Evolutionary conservation across 2,113 vertebrate species (phyloP).

Genomic region (Platanista minor): DNA sequence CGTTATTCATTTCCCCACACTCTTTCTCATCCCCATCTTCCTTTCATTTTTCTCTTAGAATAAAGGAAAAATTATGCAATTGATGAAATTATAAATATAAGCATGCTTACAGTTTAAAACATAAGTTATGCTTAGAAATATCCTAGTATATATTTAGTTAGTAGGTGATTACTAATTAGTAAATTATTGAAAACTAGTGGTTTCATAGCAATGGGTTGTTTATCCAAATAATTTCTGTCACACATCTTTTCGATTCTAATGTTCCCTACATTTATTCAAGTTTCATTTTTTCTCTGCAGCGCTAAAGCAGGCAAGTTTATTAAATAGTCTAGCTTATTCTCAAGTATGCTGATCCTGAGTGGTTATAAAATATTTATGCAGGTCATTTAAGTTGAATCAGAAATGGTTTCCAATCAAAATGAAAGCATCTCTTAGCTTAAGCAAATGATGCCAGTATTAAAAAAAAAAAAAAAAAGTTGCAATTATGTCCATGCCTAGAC

Average conservation of each 20-base stretch:
- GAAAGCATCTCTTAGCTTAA: constrained; percentile 58
- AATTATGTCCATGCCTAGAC: neutral
- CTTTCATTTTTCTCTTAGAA: neutral
- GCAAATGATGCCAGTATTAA: neutral
- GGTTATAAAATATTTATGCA: constrained; percentile 76
- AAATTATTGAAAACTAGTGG: neutral
- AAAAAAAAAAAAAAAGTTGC: neutral
- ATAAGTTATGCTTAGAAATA: neutral
- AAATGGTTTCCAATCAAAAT: constrained; percentile 56
- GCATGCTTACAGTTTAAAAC: neutral
- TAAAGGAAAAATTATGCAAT: neutral
- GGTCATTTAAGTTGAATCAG: constrained; percentile 70
- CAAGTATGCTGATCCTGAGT: constrained; percentile 66
- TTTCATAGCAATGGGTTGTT: neutral
- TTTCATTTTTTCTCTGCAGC: neutral
- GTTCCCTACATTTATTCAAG: neutral
- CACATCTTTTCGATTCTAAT: neutral
- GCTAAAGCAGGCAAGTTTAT: neutral
- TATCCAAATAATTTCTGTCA: neutral
- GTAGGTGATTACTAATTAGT: neutral
- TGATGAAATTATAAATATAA: neutral
- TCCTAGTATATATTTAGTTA: neutral
- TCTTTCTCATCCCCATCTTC: neutral
- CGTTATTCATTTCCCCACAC: neutral
- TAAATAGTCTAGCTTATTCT: constrained; percentile 53